phyloP scores from a whole-genome alignment of 2,113 vertebrate species.

The Atherinomorus stipes region DNA sequence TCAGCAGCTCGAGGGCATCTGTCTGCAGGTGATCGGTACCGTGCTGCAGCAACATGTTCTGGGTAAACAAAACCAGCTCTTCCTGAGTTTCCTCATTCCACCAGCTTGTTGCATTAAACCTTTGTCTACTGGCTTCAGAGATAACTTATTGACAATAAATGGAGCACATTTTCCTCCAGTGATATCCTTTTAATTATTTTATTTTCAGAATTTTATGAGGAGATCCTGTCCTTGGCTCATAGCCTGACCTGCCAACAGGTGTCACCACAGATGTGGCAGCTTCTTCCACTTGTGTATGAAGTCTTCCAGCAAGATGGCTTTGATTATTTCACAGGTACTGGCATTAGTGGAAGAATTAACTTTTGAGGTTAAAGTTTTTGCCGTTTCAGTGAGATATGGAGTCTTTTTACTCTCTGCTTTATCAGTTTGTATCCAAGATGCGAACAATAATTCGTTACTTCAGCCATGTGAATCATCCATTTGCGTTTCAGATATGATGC shows the following conservation, averaged over 20 bases:
- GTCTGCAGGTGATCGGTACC: conserved; percentile 98
- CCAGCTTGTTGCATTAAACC: neutral
- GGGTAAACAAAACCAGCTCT: conserved; percentile 81
- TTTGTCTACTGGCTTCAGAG: neutral
- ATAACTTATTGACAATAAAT: neutral
- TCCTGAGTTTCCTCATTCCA: conserved; percentile 37
- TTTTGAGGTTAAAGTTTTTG: no score
- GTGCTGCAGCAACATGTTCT: conserved; percentile 98
- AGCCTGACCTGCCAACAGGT: conserved; percentile 99
- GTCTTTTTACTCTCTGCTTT: neutral
- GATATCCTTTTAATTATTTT: neutral
- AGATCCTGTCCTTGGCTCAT: conserved; percentile 98
- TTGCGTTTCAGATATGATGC: conserved; percentile 94
- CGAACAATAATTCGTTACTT: neutral
- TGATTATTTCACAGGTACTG: conserved; percentile 90
- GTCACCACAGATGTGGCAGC: conserved; percentile 99
- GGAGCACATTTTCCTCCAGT: neutral
- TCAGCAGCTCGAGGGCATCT: conserved; percentile 98
- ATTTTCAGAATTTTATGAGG: conserved; percentile 94
- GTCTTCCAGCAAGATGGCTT: conserved; percentile 99
- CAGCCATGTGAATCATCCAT: conserved; percentile 1
- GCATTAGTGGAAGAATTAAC: no score
- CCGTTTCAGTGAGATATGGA: neutral
- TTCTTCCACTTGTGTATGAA: conserved; percentile 96
- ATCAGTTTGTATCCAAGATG: no score